Percentiles rank a stretch among this genome's conserved stretches.
phyloP scores from a whole-genome alignment of 2,888 invertebrate genomes.

The Endomychus coccineus region DNA sequence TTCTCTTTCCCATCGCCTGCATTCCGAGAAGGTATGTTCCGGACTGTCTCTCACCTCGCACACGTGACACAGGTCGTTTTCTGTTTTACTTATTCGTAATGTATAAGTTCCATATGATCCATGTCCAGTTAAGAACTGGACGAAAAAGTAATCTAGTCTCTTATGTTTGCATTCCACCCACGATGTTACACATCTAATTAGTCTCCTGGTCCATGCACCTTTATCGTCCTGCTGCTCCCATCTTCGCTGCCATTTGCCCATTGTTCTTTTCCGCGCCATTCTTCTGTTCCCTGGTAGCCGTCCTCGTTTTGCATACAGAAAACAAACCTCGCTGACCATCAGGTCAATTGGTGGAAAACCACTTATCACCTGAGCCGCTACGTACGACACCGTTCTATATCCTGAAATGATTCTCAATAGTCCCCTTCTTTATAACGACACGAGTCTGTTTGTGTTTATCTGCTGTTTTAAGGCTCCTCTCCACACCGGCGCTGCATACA shows the following conservation, averaged over 20 bases:
- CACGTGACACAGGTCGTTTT: too few species aligned
- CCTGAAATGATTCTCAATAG: neutral
- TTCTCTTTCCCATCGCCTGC: conserved; percentile 9
- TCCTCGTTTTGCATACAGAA: neutral
- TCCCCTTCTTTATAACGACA: neutral
- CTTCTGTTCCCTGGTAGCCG: neutral
- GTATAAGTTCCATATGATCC: too few species aligned
- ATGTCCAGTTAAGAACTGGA: conserved; percentile 19
- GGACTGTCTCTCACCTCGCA: too few species aligned
- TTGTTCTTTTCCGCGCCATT: neutral
- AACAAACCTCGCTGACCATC: neutral
- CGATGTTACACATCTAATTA: neutral
- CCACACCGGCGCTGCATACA: conserved; percentile 4
- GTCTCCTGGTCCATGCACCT: conserved; percentile 2
- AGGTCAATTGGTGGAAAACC: conserved; percentile 1
- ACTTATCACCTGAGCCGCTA: neutral
- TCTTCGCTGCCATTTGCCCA: conserved; percentile 4
- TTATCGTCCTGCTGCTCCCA: conserved; percentile 1
- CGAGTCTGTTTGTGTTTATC: neutral
- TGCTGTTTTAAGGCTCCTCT: neutral
- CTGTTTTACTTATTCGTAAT: too few species aligned
- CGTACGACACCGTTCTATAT: neutral
- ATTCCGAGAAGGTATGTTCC: too few species aligned
- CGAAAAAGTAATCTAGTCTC: neutral
- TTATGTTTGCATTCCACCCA: conserved; percentile 3